Evolutionary conservation across 2,888 invertebrate genomes (phyloP).

Genomic region (Cybosia mesomella): DNA sequence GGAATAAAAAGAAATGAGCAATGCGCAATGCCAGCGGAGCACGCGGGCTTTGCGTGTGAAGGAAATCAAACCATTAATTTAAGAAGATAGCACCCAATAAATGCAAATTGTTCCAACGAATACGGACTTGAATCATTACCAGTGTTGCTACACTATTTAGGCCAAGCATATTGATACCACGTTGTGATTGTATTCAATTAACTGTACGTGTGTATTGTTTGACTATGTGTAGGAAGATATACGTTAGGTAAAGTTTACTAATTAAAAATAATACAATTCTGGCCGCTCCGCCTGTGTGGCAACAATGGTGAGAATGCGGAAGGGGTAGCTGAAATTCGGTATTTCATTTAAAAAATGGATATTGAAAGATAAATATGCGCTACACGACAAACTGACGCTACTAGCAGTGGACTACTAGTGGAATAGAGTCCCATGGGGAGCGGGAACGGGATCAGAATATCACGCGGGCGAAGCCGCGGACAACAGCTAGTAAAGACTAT

Average conservation of each 20-base stretch:
- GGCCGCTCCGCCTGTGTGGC: not conserved
- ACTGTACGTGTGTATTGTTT: constrained; percentile 38
- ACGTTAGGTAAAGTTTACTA: constrained; percentile 30
- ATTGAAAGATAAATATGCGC: not conserved
- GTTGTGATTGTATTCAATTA: constrained; percentile 52
- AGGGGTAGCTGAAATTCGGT: not conserved
- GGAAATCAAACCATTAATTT: constrained; percentile 43
- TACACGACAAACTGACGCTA: not conserved
- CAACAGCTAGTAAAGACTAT: no score
- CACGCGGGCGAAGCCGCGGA: no score
- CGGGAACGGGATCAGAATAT: no score
- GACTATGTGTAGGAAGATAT: constrained; percentile 40
- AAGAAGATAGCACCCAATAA: constrained; percentile 54
- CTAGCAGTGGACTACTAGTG: not conserved
- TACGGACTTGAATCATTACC: constrained; percentile 64
- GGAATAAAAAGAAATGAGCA: constrained; percentile 4
- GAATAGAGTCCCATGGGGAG: no score
- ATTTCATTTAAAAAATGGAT: not conserved
- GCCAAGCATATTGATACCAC: constrained; percentile 56
- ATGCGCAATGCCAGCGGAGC: constrained; percentile 26
- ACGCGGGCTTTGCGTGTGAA: constrained; percentile 38
- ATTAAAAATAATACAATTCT: constrained; percentile 17
- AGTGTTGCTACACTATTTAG: constrained; percentile 66
- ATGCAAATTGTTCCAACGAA: constrained; percentile 73
- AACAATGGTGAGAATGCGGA: not conserved